Evolutionary conservation across 1,140 invertebrate genomes (phyloP).

Genomic region (Latrodectus geometricus): DNA sequence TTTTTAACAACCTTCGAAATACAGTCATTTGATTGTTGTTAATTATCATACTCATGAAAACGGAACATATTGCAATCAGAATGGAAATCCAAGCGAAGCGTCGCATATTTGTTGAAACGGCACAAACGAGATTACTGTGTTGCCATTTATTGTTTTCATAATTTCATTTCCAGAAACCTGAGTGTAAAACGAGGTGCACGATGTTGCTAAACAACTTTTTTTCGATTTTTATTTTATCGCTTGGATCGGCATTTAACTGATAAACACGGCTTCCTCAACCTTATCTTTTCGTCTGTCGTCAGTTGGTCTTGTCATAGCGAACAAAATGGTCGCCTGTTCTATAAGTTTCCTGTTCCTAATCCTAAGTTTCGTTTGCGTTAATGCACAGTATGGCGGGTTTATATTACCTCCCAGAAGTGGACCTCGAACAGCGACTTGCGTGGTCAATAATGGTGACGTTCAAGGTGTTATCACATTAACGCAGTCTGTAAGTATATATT

Average conservation of each 20-base stretch:
- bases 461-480: conserved; percentile 1
- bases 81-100: too few relatives aligned
- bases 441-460: not conserved
- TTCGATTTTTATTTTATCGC: not conserved
- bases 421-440: conserved; percentile 24
- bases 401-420: conserved; percentile 8
- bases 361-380: not conserved
- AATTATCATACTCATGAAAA: too few relatives aligned
- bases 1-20: too few relatives aligned
- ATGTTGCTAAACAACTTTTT: not conserved
- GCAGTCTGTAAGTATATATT: conserved; percentile 21
- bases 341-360: not conserved
- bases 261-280: not conserved
- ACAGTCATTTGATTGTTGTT: too few relatives aligned
- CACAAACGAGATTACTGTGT: too few relatives aligned
- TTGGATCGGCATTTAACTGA: not conserved
- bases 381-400: conserved; percentile 6
- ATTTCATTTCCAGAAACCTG: not conserved
- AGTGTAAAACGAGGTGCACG: not conserved
- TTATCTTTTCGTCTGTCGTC: not conserved
- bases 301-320: not conserved
- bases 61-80: too few relatives aligned
- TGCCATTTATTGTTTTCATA: not conserved
- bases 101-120: too few relatives aligned
- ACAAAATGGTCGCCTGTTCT: not conserved